Evolutionary conservation across 1,140 invertebrate genomes (phyloP).

Genomic region (Steinernema feltiae): DNA sequence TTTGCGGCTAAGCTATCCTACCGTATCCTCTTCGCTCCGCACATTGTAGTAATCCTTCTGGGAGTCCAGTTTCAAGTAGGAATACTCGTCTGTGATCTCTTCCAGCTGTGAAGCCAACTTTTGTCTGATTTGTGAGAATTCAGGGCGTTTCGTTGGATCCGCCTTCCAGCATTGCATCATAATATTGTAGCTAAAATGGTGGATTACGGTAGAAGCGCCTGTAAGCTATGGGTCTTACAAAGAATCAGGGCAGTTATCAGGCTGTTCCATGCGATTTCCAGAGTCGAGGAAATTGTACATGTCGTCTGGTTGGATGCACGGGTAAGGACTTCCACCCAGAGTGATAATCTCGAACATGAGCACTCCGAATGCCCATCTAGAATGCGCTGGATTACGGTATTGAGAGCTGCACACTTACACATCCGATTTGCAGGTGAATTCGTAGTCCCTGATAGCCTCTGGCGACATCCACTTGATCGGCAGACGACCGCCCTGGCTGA

Average conservation of each 20-base stretch:
- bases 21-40: not conserved
- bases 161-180: conserved; percentile 52
- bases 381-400: too few species aligned
- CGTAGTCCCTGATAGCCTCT: conserved; percentile 60
- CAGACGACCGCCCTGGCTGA: conserved; percentile 44
- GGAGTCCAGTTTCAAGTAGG: conserved; percentile 54
- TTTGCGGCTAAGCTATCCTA: not conserved
- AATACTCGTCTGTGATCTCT: conserved; percentile 54
- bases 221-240: conserved; percentile 53
- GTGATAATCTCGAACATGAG: conserved; percentile 62
- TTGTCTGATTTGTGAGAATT: conserved; percentile 48
- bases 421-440: conserved; percentile 61
- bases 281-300: conserved; percentile 57
- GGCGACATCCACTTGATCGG: conserved; percentile 52
- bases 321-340: conserved; percentile 59
- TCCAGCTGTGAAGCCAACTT: conserved; percentile 52
- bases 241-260: conserved; percentile 60
- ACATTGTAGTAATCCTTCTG: conserved; percentile 56
- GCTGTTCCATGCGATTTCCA: conserved; percentile 60
- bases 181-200: conserved; percentile 46
- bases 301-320: conserved; percentile 58
- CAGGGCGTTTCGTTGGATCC: conserved; percentile 41
- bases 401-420: conserved; percentile 58
- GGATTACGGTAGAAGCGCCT: not conserved
- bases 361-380: conserved; percentile 62